phyloP scores from a whole-genome alignment of 2,797 vertebrate genomes.

The Takifugu rubripes region DNA sequence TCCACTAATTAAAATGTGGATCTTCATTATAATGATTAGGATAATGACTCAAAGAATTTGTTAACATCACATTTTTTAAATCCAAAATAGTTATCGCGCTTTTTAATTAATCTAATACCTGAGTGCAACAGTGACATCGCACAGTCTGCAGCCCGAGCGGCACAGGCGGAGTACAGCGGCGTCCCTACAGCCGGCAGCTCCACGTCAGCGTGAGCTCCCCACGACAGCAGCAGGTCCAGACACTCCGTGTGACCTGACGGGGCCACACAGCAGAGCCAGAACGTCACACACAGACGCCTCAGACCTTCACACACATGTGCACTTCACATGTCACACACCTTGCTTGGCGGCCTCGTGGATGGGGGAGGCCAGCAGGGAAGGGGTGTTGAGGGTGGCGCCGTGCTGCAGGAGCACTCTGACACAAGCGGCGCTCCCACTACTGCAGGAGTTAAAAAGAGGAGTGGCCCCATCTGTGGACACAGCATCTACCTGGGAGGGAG shows the following conservation, averaged over 20 bases:
- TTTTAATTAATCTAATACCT: constrained; percentile 64
- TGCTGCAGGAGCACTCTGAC: constrained; percentile 80
- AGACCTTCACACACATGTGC: not conserved
- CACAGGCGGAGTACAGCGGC: constrained; percentile 83
- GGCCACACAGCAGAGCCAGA: constrained; percentile 1
- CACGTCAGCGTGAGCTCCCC: constrained; percentile 79
- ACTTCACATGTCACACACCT: constrained; percentile 64
- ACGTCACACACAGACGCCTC: not conserved
- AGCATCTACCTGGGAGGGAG: constrained; percentile 74
- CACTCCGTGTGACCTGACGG: constrained; percentile 83
- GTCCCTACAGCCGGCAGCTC: constrained; percentile 80
- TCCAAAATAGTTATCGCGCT: too few relatives aligned
- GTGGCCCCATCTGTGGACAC: constrained; percentile 82
- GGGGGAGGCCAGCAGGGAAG: constrained; percentile 74
- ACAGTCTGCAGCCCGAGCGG: constrained; percentile 72
- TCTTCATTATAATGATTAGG: too few relatives aligned
- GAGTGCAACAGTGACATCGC: constrained; percentile 82
- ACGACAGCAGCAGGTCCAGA: constrained; percentile 85
- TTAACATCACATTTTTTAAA: too few relatives aligned
- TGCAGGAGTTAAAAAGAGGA: constrained; percentile 86
- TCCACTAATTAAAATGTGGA: too few relatives aligned
- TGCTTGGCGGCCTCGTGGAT: constrained; percentile 83
- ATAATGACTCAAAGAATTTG: too few relatives aligned
- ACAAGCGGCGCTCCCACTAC: constrained; percentile 82
- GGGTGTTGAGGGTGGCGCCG: constrained; percentile 63